Percentiles rank a stretch among this genome's conserved stretches.
Evolutionary conservation across 2,113 vertebrate species (phyloP).

Genomic region (Aix galericulata): DNA sequence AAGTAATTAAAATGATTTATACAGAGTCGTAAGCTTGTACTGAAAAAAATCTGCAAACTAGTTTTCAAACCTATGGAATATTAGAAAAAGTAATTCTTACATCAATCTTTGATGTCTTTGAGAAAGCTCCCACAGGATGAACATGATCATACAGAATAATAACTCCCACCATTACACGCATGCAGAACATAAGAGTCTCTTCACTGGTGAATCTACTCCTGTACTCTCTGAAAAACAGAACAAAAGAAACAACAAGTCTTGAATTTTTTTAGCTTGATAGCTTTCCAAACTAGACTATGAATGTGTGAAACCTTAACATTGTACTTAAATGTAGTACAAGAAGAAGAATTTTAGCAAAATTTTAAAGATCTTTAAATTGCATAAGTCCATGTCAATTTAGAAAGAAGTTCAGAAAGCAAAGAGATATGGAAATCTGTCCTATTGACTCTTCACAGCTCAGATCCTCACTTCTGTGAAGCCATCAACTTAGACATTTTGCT

Average conservation of each 20-base stretch:
- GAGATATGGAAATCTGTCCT: background rate
- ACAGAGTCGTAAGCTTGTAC: background rate
- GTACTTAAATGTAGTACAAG: background rate
- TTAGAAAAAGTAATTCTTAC: conserved; percentile 77
- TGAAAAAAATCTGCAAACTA: background rate
- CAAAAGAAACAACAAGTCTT: background rate
- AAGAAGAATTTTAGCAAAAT: background rate
- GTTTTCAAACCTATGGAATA: background rate
- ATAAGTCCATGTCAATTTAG: background rate
- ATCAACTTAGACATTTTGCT: conserved; percentile 49
- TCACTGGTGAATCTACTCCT: conserved; percentile 94
- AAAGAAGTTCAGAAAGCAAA: background rate
- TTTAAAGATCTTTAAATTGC: background rate
- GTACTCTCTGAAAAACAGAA: conserved; percentile 85
- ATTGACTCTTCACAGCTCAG: background rate
- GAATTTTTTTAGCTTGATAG: background rate
- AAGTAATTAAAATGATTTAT: background rate
- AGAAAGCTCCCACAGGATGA: conserved; percentile 97
- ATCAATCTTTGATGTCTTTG: conserved; percentile 97
- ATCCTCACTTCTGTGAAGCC: background rate
- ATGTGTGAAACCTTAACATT: background rate
- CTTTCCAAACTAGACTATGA: background rate
- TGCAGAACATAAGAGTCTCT: conserved; percentile 95
- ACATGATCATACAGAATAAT: conserved; percentile 98
- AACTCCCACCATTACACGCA: conserved; percentile 98